Evolutionary conservation across 2,797 vertebrate genomes (phyloP).

Genomic region (Petrocephalus sullivani): DNA sequence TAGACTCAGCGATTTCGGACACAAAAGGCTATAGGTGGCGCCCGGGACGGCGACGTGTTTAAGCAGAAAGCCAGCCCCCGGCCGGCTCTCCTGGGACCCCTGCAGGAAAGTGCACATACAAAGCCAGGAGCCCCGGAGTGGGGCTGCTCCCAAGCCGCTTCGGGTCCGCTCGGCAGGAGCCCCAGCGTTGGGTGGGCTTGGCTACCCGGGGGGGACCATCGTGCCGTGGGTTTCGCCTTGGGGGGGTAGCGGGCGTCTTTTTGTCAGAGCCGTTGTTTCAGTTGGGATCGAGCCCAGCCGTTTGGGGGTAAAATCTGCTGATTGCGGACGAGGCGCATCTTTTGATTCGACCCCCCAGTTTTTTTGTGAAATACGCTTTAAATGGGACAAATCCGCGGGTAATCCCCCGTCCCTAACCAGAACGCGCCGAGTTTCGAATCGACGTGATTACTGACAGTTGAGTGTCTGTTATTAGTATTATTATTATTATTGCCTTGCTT

Average conservation of each 20-base stretch:
- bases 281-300: constrained; percentile 9
- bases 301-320: background rate
- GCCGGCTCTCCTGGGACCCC: background rate
- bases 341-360: background rate
- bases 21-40: constrained; percentile 56
- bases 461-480: background rate
- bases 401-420: background rate
- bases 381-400: background rate
- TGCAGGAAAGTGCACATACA: background rate
- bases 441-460: background rate
- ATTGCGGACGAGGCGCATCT: background rate
- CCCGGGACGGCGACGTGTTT: constrained; percentile 16
- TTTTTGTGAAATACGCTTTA: background rate
- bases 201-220: background rate
- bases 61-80: constrained; percentile 25
- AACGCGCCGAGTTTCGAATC: background rate
- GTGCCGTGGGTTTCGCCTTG: background rate
- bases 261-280: constrained; percentile 4
- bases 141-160: background rate
- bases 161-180: background rate
- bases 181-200: background rate
- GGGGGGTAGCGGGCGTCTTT: background rate
- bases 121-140: background rate
- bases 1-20: constrained; percentile 59
- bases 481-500: background rate